These are phyloP conservation scores for Aethina tumida DNA, from an alignment of 1,140 invertebrate genomes.

Conservation along the genomic window DNA sequence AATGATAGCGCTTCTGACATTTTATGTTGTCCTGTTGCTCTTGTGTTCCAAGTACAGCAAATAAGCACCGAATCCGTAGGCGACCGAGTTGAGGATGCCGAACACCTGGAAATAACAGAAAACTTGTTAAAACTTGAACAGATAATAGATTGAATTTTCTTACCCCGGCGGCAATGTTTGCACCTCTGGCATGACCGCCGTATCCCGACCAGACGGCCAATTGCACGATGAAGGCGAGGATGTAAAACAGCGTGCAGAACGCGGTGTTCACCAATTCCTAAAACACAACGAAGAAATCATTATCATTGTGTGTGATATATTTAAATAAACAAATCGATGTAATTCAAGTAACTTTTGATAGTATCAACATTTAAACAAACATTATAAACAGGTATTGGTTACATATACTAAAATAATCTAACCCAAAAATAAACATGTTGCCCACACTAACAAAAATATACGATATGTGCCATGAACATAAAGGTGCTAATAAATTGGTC, in stretches of 20 bases:
- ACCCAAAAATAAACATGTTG: background rate
- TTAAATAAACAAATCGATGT: background rate
- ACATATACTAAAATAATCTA: conserved; percentile 2
- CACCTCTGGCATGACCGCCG: conserved; percentile 32
- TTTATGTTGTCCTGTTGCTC: conserved; percentile 31
- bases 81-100: conserved; percentile 70
- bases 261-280: conserved; percentile 72
- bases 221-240: conserved; percentile 70
- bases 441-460: background rate
- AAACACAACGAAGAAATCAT: conserved; percentile 22
- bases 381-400: background rate
- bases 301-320: background rate
- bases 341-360: background rate
- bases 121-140: conserved; percentile 9
- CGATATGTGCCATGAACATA: no score
- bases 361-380: background rate
- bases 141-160: conserved; percentile 28
- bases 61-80: conserved; percentile 64
- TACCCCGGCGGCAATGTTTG: conserved; percentile 66
- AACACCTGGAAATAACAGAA: conserved; percentile 56
- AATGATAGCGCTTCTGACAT: no score
- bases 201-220: conserved; percentile 49
- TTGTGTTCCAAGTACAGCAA: conserved; percentile 68
- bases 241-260: conserved; percentile 59
- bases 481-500: no score